Conservation (phyloP, 2,888 invertebrate genomes). For the Leptinotarsa juncta region DNA sequence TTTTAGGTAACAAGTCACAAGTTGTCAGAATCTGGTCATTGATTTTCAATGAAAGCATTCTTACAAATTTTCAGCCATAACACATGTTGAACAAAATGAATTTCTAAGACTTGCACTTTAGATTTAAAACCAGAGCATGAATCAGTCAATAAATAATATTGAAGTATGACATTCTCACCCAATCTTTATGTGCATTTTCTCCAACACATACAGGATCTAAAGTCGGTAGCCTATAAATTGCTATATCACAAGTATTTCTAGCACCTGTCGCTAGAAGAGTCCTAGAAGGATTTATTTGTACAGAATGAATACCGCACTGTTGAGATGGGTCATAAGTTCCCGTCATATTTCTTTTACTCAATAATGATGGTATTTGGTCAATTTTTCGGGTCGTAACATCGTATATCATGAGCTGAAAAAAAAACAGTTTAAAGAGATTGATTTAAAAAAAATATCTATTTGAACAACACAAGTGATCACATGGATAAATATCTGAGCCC, state of each 20-base stretch:
- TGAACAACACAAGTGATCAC: too few relatives aligned
- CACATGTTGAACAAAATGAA: too few relatives aligned
- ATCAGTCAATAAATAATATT: too few relatives aligned
- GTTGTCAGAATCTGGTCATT: too few relatives aligned
- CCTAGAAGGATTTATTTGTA: constrained; percentile 93
- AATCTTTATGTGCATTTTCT: constrained; percentile 90
- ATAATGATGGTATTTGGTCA: constrained; percentile 89
- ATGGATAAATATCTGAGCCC: too few relatives aligned
- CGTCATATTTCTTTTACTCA: constrained; percentile 71
- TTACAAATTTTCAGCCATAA: too few relatives aligned
- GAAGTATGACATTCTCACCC: constrained; percentile 69
- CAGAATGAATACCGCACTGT: constrained; percentile 92
- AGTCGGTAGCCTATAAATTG: constrained; percentile 91
- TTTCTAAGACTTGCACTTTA: too few relatives aligned
- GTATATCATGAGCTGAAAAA: constrained; percentile 84
- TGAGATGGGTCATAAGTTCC: constrained; percentile 68
- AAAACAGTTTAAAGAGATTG: too few relatives aligned
- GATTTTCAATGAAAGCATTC: too few relatives aligned
- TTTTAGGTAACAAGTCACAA: too few relatives aligned
- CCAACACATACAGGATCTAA: constrained; percentile 95
- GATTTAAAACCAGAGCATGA: too few relatives aligned
- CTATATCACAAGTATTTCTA: constrained; percentile 91
- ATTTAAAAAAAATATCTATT: too few relatives aligned
- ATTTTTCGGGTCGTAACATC: constrained; percentile 88
- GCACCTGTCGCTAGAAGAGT: constrained; percentile 93